Base-by-base conservation (phyloP, 2,888 invertebrate genomes). In the Xanthia icteritia region DNA sequence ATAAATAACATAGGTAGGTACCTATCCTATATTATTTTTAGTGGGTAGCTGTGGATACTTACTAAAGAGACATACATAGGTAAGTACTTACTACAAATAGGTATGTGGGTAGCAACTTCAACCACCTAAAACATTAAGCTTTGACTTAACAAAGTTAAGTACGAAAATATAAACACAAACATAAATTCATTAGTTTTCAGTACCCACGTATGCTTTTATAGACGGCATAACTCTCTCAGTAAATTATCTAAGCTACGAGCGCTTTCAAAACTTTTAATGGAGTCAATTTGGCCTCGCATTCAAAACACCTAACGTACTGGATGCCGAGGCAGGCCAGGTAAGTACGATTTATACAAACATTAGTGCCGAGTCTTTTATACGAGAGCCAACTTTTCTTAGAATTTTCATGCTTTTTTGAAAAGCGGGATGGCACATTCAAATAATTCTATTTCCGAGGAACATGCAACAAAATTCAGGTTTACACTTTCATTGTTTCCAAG, bases 201-300 rank as follows among this genome's bases (percentile, higher is more conserved):
- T 92, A 91, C 90, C 90, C 91, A 92, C 92, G 90, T 93, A 92
- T 93, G 93, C 93, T 94, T 94, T 93, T 94, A 94, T 94, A 94
- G 92, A 94, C 91, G 91, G 94, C 93, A 94, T 94, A 95, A 95
- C 95, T 95, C 95, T 92, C 93, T 90, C 93, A 91, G 93, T 95
- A 95, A 96, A 96, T 96, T 96, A 95, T 95, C 95, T 95, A 94
- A 96, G 95, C 95, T 94, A 93, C 93, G 94, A 94, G 94, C 93
- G 95, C 96, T 96, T 96, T 95, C 94, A 94, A 93, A 96, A 96
- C 94, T 96, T 96, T 96, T 96, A 96, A 96, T 96, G 96, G 96
- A 96, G 94, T 95, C 96, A 96, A 96, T 96, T 96, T 95, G 93
- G 95, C 93, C 90, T 92, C 94, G 94, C 94, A 95, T 95, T 96